Percentiles rank a stretch among this genome's conserved stretches.
Conservation (phyloP, 2,797 vertebrate genomes). For the Siniperca obscura region DNA sequence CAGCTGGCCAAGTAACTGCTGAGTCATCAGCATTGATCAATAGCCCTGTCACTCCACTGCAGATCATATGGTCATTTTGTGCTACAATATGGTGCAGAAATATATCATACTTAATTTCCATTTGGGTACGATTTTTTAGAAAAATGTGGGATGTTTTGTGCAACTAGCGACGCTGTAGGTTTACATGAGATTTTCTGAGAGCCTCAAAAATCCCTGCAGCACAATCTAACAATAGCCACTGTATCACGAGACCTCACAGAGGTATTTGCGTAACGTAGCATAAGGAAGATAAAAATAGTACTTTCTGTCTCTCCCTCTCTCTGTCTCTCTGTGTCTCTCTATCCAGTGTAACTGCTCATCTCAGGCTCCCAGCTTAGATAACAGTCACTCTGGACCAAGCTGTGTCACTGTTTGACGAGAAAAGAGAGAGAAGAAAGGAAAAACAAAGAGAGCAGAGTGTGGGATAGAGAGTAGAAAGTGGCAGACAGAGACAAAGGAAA, state of each 20-base stretch:
- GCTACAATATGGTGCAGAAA: not conserved
- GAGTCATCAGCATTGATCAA: constrained; percentile 27
- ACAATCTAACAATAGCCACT: constrained; percentile 64
- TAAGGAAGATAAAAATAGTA: constrained; percentile 68
- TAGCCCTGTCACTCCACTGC: not conserved
- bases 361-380: constrained; percentile 9
- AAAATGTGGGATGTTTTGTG: not conserved
- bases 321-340: not conserved
- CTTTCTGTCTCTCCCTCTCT: constrained; percentile 33
- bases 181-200: constrained; percentile 41
- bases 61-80: constrained; percentile 1
- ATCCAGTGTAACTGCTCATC: constrained; percentile 26
- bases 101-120: not conserved
- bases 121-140: not conserved
- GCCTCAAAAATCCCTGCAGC: constrained; percentile 50
- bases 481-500: not conserved
- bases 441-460: not conserved
- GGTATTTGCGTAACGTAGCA: constrained; percentile 56
- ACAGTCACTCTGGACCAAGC: not conserved
- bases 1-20: not conserved
- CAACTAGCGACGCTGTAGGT: not conserved
- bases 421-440: not conserved
- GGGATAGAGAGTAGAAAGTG: not conserved
- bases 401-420: constrained; percentile 1
- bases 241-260: constrained; percentile 60